Evolutionary conservation across 2,797 vertebrate species (phyloP).

Genomic region (Poecilia gillii): DNA sequence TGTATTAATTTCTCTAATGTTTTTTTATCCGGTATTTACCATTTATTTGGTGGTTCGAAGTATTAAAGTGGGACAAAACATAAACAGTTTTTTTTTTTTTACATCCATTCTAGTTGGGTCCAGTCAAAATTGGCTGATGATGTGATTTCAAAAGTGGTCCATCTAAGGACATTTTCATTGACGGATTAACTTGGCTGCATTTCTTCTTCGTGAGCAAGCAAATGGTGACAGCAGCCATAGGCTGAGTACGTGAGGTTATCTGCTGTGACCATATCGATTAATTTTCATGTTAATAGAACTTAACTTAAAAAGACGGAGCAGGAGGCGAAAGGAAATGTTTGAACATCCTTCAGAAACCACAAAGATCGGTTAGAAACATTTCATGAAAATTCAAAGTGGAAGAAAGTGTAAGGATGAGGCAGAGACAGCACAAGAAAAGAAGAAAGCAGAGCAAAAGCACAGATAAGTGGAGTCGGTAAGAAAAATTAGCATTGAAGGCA

Average conservation of each 20-base stretch:
- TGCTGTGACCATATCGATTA: not conserved
- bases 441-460: not conserved
- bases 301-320: not conserved
- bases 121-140: not conserved
- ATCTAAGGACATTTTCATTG: not conserved
- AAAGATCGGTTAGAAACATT: not conserved
- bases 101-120: not conserved
- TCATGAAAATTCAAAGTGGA: not conserved
- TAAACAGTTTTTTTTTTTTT: not conserved
- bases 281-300: not conserved
- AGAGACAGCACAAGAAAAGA: not conserved
- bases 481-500: slow-evolving; percentile 24
- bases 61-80: not conserved
- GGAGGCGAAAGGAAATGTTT: not conserved
- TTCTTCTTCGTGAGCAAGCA: not conserved
- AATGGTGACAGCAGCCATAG: not conserved
- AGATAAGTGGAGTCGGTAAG: not conserved
- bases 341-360: not conserved
- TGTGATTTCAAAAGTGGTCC: not conserved
- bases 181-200: not conserved
- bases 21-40: too few species aligned
- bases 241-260: not conserved
- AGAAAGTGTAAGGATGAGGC: not conserved
- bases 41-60: not conserved
- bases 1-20: not conserved